A percentile compares a stretch with the other conserved stretches of the same genome.
Evolutionary conservation across 2,888 invertebrate species (phyloP).

Genomic region (Drosophila monieri): DNA sequence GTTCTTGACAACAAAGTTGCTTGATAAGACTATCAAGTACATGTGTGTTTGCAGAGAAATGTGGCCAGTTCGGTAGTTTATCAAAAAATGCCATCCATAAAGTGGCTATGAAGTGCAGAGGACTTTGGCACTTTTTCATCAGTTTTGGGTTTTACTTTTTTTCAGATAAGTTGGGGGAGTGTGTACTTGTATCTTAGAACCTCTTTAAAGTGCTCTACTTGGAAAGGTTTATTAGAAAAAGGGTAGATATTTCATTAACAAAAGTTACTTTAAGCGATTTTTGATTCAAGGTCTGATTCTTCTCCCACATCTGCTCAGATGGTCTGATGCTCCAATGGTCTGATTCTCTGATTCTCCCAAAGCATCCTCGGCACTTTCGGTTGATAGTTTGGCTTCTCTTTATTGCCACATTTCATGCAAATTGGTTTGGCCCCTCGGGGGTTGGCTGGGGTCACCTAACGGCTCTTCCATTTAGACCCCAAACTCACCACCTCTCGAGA

Average conservation of each 20-base stretch:
- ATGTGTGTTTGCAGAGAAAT: background rate
- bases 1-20: background rate
- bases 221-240: slow-evolving; percentile 10
- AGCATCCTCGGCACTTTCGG: slow-evolving; percentile 25
- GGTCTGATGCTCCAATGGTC: slow-evolving; percentile 7
- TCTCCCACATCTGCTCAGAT: slow-evolving; percentile 14
- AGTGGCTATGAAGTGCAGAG: slow-evolving; percentile 12
- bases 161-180: too few relatives aligned
- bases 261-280: background rate
- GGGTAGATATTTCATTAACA: slow-evolving; percentile 29
- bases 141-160: slow-evolving; percentile 2
- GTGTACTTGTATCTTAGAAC: too few relatives aligned
- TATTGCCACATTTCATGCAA: slow-evolving; percentile 47
- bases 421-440: slow-evolving; percentile 41
- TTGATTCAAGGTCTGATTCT: background rate
- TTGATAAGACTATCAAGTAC: slow-evolving; percentile 16
- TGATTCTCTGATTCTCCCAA: slow-evolving; percentile 12
- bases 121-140: slow-evolving; percentile 41
- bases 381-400: slow-evolving; percentile 35
- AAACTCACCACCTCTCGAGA: slow-evolving; percentile 34
- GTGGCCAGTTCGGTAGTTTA: slow-evolving; percentile 25
- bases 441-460: slow-evolving; percentile 55
- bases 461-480: slow-evolving; percentile 48
- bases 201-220: background rate
- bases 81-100: slow-evolving; percentile 19